phyloP scores from a whole-genome alignment of 2,797 vertebrate species.

The Borostomias antarcticus region DNA sequence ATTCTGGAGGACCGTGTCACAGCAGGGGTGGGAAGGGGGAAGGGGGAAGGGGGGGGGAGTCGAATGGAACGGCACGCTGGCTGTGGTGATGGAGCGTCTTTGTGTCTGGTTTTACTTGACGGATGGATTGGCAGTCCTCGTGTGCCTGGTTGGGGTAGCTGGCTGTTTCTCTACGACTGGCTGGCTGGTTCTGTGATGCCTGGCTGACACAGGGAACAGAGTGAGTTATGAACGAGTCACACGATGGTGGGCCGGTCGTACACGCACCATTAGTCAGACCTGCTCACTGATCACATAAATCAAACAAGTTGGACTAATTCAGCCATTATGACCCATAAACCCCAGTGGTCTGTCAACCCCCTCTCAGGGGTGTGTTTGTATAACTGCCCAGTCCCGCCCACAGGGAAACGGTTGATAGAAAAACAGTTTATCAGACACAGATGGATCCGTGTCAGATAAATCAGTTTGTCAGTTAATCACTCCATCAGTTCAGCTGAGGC shows the following conservation, averaged over 20 bases:
- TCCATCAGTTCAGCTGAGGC: too few relatives aligned
- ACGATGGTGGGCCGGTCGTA: slow-evolving; percentile 43
- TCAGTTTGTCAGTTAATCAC: too few relatives aligned
- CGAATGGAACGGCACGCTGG: slow-evolving; percentile 51
- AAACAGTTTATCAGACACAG: slow-evolving; percentile 1
- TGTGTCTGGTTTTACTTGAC: slow-evolving; percentile 52
- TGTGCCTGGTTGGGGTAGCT: too few relatives aligned
- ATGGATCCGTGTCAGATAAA: neutral
- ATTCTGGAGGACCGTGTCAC: slow-evolving; percentile 37
- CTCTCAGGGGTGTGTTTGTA: neutral
- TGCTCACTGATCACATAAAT: slow-evolving; percentile 47
- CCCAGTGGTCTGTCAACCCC: neutral
- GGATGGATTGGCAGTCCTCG: too few relatives aligned
- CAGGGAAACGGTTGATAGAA: neutral
- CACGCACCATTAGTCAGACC: slow-evolving; percentile 47
- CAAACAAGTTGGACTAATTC: slow-evolving; percentile 28
- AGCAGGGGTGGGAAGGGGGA: slow-evolving; percentile 34
- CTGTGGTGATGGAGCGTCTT: slow-evolving; percentile 62
- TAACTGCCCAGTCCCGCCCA: neutral
- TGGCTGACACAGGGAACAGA: slow-evolving; percentile 41
- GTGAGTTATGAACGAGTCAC: slow-evolving; percentile 39
- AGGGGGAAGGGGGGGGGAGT: slow-evolving; percentile 57
- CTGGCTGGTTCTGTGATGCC: slow-evolving; percentile 41
- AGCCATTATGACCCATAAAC: neutral
- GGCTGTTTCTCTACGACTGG: too few relatives aligned